phyloP scores from a whole-genome alignment of 2,113 vertebrate species.

The Chlamydotis undulata region DNA sequence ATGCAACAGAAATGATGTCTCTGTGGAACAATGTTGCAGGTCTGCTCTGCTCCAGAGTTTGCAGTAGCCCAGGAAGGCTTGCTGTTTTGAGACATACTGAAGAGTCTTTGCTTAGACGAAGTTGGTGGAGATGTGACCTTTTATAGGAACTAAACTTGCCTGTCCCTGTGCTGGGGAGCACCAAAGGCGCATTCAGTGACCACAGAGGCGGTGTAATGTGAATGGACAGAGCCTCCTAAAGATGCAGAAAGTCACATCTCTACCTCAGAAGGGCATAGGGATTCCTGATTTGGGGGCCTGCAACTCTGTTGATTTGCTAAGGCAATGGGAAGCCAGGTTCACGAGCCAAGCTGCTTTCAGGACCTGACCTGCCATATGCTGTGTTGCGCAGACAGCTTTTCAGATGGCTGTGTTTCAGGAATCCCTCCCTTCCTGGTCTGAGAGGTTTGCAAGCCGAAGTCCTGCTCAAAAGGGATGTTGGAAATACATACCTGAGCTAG shows the following conservation, averaged over 20 bases:
- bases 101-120: background rate
- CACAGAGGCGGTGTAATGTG: background rate
- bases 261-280: background rate
- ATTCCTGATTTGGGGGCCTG: background rate
- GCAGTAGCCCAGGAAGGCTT: background rate
- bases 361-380: background rate
- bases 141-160: background rate
- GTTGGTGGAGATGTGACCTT: background rate
- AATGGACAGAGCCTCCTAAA: background rate
- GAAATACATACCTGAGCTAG: background rate
- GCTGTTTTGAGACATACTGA: background rate
- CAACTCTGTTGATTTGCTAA: background rate
- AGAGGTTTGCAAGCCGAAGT: background rate
- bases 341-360: background rate
- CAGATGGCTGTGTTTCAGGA: background rate
- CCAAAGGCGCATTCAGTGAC: background rate
- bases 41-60: background rate
- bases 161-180: background rate
- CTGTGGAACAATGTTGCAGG: background rate
- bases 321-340: background rate
- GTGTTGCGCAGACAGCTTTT: background rate
- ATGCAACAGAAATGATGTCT: background rate
- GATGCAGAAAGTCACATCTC: background rate
- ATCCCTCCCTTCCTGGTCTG: background rate
- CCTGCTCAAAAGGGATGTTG: background rate